Conservation (phyloP, 2,797 vertebrate genomes). For the Sebastes nivosus region DNA sequence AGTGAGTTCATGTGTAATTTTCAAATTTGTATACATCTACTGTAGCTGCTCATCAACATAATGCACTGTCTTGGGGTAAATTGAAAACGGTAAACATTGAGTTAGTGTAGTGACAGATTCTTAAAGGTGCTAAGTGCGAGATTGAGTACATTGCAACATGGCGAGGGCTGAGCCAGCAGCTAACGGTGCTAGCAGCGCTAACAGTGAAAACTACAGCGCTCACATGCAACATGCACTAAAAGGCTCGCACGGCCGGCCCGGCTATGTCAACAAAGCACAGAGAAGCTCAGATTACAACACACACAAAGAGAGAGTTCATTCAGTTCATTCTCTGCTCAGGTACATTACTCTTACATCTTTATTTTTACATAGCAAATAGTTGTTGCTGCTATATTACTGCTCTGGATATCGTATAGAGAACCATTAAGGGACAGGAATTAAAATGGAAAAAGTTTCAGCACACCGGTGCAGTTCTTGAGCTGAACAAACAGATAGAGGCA, state of each 20-base stretch:
- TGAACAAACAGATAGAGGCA: background rate
- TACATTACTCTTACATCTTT: background rate
- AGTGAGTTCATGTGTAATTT: background rate
- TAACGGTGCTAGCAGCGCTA: background rate
- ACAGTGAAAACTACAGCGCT: background rate
- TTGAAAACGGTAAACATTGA: slow-evolving; percentile 4
- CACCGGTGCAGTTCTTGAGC: background rate
- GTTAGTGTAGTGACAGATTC: background rate
- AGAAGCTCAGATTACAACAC: too few relatives aligned
- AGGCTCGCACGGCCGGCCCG: fast-evolving
- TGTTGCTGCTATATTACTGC: background rate
- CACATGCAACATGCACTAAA: too few relatives aligned
- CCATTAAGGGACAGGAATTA: background rate
- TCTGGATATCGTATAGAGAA: background rate
- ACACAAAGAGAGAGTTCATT: too few relatives aligned
- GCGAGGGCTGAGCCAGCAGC: background rate
- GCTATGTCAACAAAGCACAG: too few relatives aligned
- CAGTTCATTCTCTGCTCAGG: too few relatives aligned
- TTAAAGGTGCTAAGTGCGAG: too few relatives aligned
- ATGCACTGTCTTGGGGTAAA: background rate
- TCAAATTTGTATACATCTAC: too few relatives aligned
- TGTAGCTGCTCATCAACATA: too few relatives aligned
- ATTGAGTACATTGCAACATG: background rate
- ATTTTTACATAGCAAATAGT: background rate
- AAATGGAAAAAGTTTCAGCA: background rate